These are phyloP conservation scores for Magallana nippona DNA, from an alignment of 2,888 invertebrate species.

Conservation along the genomic window DNA sequence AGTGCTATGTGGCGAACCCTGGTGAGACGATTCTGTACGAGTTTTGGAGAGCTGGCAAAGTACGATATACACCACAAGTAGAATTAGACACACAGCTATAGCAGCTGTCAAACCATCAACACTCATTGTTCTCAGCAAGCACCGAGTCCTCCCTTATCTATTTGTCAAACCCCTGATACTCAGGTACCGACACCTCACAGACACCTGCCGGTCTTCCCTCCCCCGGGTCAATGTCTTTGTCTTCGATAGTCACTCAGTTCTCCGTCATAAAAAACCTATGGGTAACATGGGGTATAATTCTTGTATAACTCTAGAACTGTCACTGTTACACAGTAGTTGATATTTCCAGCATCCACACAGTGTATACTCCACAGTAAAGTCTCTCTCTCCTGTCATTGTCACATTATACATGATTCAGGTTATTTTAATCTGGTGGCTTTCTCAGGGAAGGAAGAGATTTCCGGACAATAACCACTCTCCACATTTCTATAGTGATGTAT, in stretches of 20 bases:
- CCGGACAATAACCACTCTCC: not conserved
- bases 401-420: not conserved
- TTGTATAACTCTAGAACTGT: not conserved
- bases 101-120: not conserved
- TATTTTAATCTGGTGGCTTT: not conserved
- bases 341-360: too few relatives aligned
- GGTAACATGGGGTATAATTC: too few relatives aligned
- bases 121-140: not conserved
- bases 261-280: too few relatives aligned
- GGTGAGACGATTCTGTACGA: not conserved
- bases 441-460: not conserved
- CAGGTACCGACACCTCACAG: not conserved
- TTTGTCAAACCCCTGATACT: not conserved
- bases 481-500: not conserved
- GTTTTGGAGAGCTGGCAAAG: conserved; percentile 8
- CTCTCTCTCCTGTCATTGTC: too few relatives aligned
- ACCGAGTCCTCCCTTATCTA: not conserved
- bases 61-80: conserved; percentile 1
- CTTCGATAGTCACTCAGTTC: too few relatives aligned
- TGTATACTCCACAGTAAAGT: too few relatives aligned
- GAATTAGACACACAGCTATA: not conserved
- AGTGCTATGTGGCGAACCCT: not conserved
- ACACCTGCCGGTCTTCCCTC: too few relatives aligned
- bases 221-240: too few relatives aligned
- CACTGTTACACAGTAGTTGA: not conserved